Evolutionary conservation across 2,797 vertebrate species (phyloP), one percentile per base, ranked within the genome.

Genomic region (Tapera naevia): DNA sequence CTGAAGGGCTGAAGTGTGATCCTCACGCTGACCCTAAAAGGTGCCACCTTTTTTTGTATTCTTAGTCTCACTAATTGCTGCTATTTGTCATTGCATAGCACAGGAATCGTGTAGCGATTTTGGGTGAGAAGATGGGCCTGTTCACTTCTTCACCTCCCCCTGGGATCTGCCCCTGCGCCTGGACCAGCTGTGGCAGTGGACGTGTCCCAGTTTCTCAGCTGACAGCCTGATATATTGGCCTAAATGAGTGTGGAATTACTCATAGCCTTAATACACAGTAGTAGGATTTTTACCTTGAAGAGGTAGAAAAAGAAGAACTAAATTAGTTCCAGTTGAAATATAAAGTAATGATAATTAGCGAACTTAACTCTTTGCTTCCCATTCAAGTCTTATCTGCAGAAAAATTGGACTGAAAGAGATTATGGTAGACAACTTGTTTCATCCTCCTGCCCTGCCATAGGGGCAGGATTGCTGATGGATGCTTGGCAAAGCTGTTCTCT

Each of bases 181-280:
- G 48, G 74, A 72, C 54, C 7, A 5, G 73, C 78, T 4, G 3
- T 1, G 1, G 65, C 37, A 13, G 45, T 35, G 71, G 64, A 73
- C 0, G 0, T 61, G 69, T 41, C 75, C 61, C 72, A 82, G 72
- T 87, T 92, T 66, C 75, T 71, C 69, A 50, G 67, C 30, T 85
- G 83, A 80, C 48, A 85, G 75, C 84, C 17, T 8, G 43, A 85
- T 11, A 4, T 54, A 73, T 24, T 45, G 64, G 70, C n/a, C 86
- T 53, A 33, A 76, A 86, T 89, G 54, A 86, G 41, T 21, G 82
- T 80, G 82, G 50, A 88, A 66, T 80, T 88, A 92, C 64, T 91
- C 67, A 73, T 5, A 56, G 58, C 54, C 86, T 22, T 48, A 48
- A 48, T 48, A 54, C 35, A 33, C 2, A 56, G n/a, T 12, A 82